Conservation (phyloP, 2,113 vertebrate genomes). For the Tragelaphus buxtoni region DNA sequence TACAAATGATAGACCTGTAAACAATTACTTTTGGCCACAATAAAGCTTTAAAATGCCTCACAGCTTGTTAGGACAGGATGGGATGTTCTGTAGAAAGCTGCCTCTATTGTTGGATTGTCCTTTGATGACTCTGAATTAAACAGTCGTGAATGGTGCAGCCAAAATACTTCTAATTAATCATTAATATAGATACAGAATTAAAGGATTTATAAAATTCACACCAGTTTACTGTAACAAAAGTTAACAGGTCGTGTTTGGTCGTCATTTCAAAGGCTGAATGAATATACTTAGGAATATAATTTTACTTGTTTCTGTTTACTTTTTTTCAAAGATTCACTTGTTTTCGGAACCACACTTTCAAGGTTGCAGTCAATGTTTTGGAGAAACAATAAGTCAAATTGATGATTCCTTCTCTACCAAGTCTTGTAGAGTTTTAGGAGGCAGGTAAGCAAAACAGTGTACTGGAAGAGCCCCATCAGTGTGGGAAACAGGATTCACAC, state of each 20-base stretch:
- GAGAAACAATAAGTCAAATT: conserved; percentile 83
- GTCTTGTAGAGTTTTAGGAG: conserved; percentile 91
- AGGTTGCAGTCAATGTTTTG: conserved; percentile 84
- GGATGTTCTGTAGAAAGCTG: neutral
- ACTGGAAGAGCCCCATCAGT: neutral
- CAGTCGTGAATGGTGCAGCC: neutral
- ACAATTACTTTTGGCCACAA: neutral
- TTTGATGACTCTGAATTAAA: conserved; percentile 53
- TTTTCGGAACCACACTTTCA: conserved; percentile 92
- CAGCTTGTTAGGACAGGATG: neutral
- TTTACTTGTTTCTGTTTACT: conserved; percentile 46
- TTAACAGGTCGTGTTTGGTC: neutral
- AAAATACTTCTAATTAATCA: conserved; percentile 26
- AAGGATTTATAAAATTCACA: conserved; percentile 23
- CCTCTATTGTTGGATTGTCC: neutral
- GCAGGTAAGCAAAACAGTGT: conserved; percentile 83
- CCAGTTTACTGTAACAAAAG: neutral
- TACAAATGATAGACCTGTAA: neutral
- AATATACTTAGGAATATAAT: conserved; percentile 41
- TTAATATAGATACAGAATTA: neutral
- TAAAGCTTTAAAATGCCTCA: conserved; percentile 30
- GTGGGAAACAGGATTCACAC: neutral
- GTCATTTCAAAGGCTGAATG: neutral
- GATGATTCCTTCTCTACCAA: conserved; percentile 84
- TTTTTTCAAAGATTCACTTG: conserved; percentile 88